Base-by-base conservation (phyloP, 1,140 invertebrate species). In the Rhagoletis zephyria region DNA sequence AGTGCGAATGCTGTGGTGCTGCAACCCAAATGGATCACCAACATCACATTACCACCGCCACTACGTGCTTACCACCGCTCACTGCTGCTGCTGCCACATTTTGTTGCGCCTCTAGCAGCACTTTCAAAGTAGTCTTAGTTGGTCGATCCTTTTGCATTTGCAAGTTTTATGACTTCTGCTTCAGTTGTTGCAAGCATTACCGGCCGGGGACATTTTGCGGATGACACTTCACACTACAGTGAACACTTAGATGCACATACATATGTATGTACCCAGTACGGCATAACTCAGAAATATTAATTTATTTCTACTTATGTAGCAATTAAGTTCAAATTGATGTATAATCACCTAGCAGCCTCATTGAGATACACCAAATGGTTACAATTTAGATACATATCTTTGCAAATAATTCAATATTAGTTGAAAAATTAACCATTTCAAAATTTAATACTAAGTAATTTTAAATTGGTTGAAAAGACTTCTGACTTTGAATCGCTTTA, bases 121-220 rank as follows among this genome's bases (percentile, higher is more conserved):
- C 48, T 81, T 59, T 81, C 48, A 81, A 81, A 81, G 74, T 77
- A 40, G 7, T 64, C 65, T 19, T 60, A 60, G 65, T 74, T 74
- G 67, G 42, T 48, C 67, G 67, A 74, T 45, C 67, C 67, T 56
- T 81, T 81, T 51, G 51, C 74, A 59, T 81, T 81, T 56, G 48
- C 74, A 81, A 81, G 48, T 81, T 81, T 81, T 81, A 81, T 81
- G 74, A 81, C 19, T 81, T 59, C 7, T 56, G 51, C 19, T 81
- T 30, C 74, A 48, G 51, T 56, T 42, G 7, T 56, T 56, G 64
- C 64, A 4, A 30, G 30, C 74, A 16, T 42, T 56, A 42, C 51
- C 42, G 9, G 6, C 51, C 42, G 9, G 6, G 74, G 40, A 30
- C n/a, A 56, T 56, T 81, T 81, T 81, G 48, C 16, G 74, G 16